These are phyloP conservation scores for Ciona savignyi DNA, from an alignment of 23 tunicate genomes.

Conservation along the genomic window DNA sequence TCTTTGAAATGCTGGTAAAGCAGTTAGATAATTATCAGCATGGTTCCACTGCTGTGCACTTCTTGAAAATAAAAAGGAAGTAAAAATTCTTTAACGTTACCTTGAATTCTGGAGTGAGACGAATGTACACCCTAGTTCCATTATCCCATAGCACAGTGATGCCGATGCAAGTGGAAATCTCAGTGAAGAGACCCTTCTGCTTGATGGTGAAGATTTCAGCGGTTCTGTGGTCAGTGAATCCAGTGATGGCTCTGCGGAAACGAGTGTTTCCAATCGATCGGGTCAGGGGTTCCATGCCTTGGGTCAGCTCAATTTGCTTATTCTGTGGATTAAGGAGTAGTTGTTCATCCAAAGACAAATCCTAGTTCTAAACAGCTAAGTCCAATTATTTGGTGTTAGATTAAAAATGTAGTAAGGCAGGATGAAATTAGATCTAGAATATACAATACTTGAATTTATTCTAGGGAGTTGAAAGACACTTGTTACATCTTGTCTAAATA, in stretches of 20 bases:
- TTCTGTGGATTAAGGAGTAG: too few species aligned
- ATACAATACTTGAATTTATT: too few species aligned
- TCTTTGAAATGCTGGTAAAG: too few species aligned
- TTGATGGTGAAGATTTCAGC: constrained; percentile 54
- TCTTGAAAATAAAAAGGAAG: background rate
- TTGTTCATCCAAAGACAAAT: too few species aligned
- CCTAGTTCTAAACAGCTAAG: too few species aligned
- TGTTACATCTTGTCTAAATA: too few species aligned
- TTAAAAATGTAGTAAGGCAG: too few species aligned
- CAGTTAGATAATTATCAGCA: too few species aligned
- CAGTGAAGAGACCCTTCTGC: constrained; percentile 60
- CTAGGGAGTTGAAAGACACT: too few species aligned
- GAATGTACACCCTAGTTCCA: constrained; percentile 44
- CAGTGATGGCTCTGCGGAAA: constrained; percentile 45
- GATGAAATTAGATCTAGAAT: too few species aligned
- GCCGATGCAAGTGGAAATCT: constrained; percentile 45
- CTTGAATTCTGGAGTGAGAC: constrained; percentile 39
- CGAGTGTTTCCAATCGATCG: constrained; percentile 13
- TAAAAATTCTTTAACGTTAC: background rate
- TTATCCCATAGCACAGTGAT: constrained; percentile 64
- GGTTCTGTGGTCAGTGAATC: constrained; percentile 36
- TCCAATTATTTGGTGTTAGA: too few species aligned
- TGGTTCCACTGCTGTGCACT: background rate
- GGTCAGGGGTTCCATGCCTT: constrained; percentile 16
- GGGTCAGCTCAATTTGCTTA: constrained; percentile 32